Conservation (phyloP, 2,888 invertebrate species). For the Apamea sordens region DNA sequence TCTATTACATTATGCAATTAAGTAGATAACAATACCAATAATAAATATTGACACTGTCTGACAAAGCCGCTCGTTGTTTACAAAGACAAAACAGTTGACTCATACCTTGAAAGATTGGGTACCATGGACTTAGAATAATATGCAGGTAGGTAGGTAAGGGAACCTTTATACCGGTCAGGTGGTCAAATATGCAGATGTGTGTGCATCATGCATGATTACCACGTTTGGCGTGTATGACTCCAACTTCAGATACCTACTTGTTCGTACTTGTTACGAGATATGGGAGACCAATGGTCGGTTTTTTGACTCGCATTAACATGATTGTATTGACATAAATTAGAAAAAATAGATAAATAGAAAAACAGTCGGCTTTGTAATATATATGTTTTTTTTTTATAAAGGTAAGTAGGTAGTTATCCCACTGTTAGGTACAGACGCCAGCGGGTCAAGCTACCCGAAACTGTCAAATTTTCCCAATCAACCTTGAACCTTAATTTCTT, state of each 20-base stretch:
- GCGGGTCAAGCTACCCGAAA: too few species aligned
- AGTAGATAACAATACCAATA: not conserved
- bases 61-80: conserved; percentile 31
- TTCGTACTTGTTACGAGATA: conserved; percentile 4
- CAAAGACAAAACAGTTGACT: conserved; percentile 47
- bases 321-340: conserved; percentile 6
- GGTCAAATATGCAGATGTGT: conserved; percentile 57
- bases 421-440: not conserved
- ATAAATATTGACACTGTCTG: conserved; percentile 15
- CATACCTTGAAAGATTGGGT: conserved; percentile 37
- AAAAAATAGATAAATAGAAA: not conserved
- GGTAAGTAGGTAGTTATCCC: not conserved
- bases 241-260: conserved; percentile 28
- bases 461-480: too few species aligned
- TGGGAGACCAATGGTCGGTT: conserved; percentile 17
- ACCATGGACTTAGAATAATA: conserved; percentile 11
- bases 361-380: not conserved
- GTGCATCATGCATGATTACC: conserved; percentile 60
- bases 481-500: too few species aligned
- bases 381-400: not conserved
- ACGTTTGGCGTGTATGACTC: conserved; percentile 59
- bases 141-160: conserved; percentile 13
- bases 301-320: conserved; percentile 9
- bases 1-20: conserved; percentile 23
- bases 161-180: conserved; percentile 48